These are phyloP conservation scores for Drosophila mettleri DNA, from an alignment of 2,888 invertebrate genomes.

Conservation along the genomic window DNA sequence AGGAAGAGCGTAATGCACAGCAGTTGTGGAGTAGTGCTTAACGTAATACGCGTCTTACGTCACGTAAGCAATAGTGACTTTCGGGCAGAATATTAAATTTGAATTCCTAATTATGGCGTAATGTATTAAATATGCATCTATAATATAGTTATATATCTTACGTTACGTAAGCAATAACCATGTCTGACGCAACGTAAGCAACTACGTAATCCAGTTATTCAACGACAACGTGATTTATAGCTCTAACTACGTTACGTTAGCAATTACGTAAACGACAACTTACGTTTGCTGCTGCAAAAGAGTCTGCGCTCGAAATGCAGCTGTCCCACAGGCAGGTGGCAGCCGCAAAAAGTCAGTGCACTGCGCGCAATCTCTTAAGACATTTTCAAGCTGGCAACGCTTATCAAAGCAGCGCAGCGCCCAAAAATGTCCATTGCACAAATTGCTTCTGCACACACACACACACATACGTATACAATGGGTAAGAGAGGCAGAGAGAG, in stretches of 20 bases:
- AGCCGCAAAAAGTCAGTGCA: conserved; percentile 69
- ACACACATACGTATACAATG: conserved; percentile 11
- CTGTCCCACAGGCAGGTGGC: conserved; percentile 32
- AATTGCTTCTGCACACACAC: conserved; percentile 67
- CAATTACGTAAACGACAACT: conserved; percentile 4
- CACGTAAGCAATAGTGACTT: neutral
- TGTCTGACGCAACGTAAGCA: too few species aligned
- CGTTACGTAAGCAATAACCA: neutral
- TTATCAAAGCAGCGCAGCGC: conserved; percentile 66
- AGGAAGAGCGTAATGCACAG: neutral
- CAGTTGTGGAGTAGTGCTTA: neutral
- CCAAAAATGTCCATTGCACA: conserved; percentile 77
- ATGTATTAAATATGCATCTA: too few species aligned
- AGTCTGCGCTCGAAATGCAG: conserved; percentile 10
- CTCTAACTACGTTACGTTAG: neutral
- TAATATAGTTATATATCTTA: too few species aligned
- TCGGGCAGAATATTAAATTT: too few species aligned
- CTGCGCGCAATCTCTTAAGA: conserved; percentile 73
- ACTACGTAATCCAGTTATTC: neutral
- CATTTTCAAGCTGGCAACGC: conserved; percentile 75
- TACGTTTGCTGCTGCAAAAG: neutral
- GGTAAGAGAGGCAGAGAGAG: conserved; percentile 2
- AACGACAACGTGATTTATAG: neutral
- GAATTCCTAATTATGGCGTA: too few species aligned
- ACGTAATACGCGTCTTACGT: neutral